Evolutionary conservation across 2,113 vertebrate species (phyloP), one percentile per base, ranked within the genome.

Genomic region (Mustela lutreola): DNA sequence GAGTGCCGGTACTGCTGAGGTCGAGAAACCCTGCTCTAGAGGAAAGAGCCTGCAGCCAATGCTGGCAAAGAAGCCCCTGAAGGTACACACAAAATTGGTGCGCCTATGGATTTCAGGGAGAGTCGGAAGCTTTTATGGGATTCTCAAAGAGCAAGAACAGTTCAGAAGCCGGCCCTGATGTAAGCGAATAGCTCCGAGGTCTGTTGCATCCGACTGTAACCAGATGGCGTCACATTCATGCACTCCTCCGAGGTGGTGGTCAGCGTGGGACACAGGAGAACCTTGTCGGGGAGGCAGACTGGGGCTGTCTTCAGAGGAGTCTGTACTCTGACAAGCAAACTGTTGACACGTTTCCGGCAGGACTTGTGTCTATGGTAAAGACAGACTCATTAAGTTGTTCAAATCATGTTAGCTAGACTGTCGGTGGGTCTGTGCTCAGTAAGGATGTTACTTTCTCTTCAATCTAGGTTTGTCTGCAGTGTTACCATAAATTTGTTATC

Each of bases 401-500:
- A 73, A 31, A 56, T 81, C 81, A 84, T 1, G 10, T 78, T 78
- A 53, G 91, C 53, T 39, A 84, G 21, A 21, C 62, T 94, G 80
- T 33, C 56, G 71, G 16, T 22, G 73, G 7, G 9, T 88, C 48
- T 71, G 26, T 88, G 45, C 63, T 95, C 19, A 81, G 18, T 33
- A 65, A 87, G 76, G 50, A 21, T 90, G 76, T 88, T 76, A 56
- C 36, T 65, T 88, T n/a, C 31, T 75, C 60, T 94, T 53, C 36
- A 18, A 19, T 91, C 21, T 90, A 81, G n/a, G 71, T 81, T 12
- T 91, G 15, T 81, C 28, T 67, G 45, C 2, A 14, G 45, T 63
- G 14, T 89, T 89, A 84, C 22, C 79, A 4, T 85, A 91, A 96
- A 93, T 81, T 83, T 4, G 63, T 91, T 89, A 81, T 33, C 62